Conservation (phyloP, 2,888 invertebrate species). For the Ditula angustiorana region DNA sequence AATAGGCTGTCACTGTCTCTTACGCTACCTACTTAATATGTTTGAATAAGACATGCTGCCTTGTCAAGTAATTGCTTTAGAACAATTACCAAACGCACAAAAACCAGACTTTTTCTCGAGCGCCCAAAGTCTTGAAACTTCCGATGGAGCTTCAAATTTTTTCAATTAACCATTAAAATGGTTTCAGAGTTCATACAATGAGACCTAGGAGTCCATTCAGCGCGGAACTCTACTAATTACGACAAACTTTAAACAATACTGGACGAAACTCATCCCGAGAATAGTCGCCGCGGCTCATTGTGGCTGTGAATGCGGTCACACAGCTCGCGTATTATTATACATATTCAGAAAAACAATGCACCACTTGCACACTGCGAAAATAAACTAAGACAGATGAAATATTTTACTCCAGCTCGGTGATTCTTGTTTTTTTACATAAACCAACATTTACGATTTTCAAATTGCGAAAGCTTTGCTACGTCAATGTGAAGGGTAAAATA, state of each 20-base stretch:
- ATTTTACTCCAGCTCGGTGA: constrained; percentile 7
- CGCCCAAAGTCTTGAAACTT: constrained; percentile 2
- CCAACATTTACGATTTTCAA: too few species aligned
- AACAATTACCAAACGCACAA: constrained; percentile 13
- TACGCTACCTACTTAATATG: constrained; percentile 24
- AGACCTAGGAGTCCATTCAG: constrained; percentile 39
- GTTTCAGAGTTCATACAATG: constrained; percentile 39
- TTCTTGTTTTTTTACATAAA: too few species aligned
- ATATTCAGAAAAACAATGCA: constrained; percentile 39
- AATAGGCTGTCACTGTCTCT: constrained; percentile 36
- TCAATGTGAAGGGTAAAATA: too few species aligned
- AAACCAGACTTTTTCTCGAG: background rate
- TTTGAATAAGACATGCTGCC: constrained; percentile 13
- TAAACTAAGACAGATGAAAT: constrained; percentile 33
- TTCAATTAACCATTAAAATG: constrained; percentile 37
- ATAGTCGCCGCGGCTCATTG: constrained; percentile 39
- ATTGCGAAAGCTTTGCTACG: too few species aligned
- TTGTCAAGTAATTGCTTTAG: constrained; percentile 23
- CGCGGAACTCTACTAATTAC: constrained; percentile 40
- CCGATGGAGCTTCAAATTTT: constrained; percentile 26
- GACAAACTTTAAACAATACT: constrained; percentile 41
- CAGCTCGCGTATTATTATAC: constrained; percentile 34
- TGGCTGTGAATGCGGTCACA: constrained; percentile 36
- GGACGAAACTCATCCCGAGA: constrained; percentile 40
- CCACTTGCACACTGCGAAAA: constrained; percentile 27